A percentile compares a stretch with the other conserved stretches of the same genome.
These are phyloP conservation scores for Euclidia mi DNA, from an alignment of 2,888 invertebrate genomes.

Conservation along the genomic window DNA sequence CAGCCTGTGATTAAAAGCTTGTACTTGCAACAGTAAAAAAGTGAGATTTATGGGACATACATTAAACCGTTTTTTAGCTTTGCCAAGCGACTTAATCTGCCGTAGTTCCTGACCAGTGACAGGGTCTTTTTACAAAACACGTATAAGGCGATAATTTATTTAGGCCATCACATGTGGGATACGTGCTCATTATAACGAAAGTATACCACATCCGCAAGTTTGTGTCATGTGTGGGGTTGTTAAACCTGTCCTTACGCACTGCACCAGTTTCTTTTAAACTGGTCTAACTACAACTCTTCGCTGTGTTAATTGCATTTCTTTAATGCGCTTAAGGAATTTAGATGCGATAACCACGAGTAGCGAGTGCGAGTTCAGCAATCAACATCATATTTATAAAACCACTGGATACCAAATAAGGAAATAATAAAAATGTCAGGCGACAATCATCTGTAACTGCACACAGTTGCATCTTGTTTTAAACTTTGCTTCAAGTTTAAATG, in stretches of 20 bases:
- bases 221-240: slow-evolving; percentile 79
- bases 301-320: slow-evolving; percentile 74
- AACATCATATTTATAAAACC: slow-evolving; percentile 3
- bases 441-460: no score
- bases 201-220: slow-evolving; percentile 87
- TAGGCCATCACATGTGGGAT: slow-evolving; percentile 69
- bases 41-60: no score
- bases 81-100: no score
- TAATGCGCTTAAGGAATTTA: slow-evolving; percentile 62
- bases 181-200: slow-evolving; percentile 83
- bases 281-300: slow-evolving; percentile 74
- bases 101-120: background rate
- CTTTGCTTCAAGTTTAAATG: background rate
- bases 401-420: slow-evolving; percentile 5
- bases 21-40: no score
- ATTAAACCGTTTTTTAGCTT: background rate
- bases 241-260: slow-evolving; percentile 78
- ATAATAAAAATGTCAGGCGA: slow-evolving; percentile 1
- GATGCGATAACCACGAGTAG: slow-evolving; percentile 49
- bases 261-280: slow-evolving; percentile 81
- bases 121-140: background rate
- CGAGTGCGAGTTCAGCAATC: slow-evolving; percentile 36
- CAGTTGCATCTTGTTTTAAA: no score
- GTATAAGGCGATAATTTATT: slow-evolving; percentile 40
- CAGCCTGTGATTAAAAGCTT: no score